Evolutionary conservation across 2,888 invertebrate species (phyloP), one percentile per base, ranked within the genome.

Genomic region (Dendrolimus houi): DNA sequence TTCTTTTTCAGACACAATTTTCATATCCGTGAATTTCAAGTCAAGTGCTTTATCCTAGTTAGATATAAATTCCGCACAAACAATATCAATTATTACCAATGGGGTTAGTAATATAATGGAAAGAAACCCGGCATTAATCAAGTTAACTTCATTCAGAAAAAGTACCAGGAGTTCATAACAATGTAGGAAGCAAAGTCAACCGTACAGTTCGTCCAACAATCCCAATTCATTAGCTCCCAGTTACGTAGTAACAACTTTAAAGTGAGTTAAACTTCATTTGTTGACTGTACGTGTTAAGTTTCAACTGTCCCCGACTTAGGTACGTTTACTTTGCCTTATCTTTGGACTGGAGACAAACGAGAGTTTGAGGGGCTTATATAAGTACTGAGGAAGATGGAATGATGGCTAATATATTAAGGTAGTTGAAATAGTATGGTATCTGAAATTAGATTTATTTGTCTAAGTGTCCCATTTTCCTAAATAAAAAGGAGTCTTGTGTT

Each of bases 181-280:
- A 57, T 57, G 59, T 59, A 63, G 62, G 29, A 29, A 6, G 29
- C 29, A 29, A 29, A 29, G 29, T 29, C 29, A 29, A 62, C 62
- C 60, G 66, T 62, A 60, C 56, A 58, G 53, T 62, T 57, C 61
- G 59, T 59, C 58, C 58, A 63, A 68, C 67, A 68, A 69, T 65
- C 68, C 65, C 72, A 75, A 76, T 80, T 81, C 75, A 78, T 75
- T 81, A 81, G 71, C 67, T 66, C 59, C 62, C 64, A 60, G 68
- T 66, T 29, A 57, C 61, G 57, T 64, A 65, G 65, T 29, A 29
- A 29, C 68, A 68, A 75, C 71, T 73, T 65, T 56, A 72, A 47
- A 70, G 64, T 62, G 60, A 74, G 71, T 77, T 73, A 71, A 62
- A 69, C 67, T 68, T 71, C 70, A 71, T 70, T 65, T 66, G 76